Base-by-base conservation (phyloP, 1,140 invertebrate species). In the Orchesella cincta region DNA sequence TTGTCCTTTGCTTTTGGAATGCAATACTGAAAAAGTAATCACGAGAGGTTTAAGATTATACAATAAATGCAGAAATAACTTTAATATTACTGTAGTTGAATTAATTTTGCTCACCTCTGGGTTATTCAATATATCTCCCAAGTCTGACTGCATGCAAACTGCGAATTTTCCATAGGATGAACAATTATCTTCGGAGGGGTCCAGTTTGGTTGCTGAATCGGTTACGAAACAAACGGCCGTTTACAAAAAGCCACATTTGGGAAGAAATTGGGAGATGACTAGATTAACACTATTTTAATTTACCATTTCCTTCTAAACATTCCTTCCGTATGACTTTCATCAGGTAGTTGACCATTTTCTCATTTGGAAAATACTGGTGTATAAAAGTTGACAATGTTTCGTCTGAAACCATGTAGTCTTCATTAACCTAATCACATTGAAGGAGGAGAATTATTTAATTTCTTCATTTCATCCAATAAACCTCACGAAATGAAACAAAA, bases 141-240 rank as follows among this genome's bases (percentile, higher is more conserved):
- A 36, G 14, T 2, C 16, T 0, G 52, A 20, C 29, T 78, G 76
- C 51, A 78, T 64, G 70, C 76, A 78, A 5, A 64, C 46, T 18
- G 67, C 23, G 34, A 62, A 78, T 23, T 78, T 26, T 28, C 52
- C 76, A 54, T 78, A 78, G 5, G 76, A 31, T 12, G 51, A 8
- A 34, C 76, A 78, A n/a, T 35, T 20, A 1, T 52, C 70, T 28
- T 78, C 76, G 0, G 12, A 18, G 8, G 52, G 26, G 34, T 78
- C 57, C 5, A 78, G 23, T 35, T 78, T 74, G 3, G 14, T 51
- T 3, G 67, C 76, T 76, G 51, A 2, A 71, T n/a, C n/a, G n/a
- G n/a, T n/a, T n/a, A n/a, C n/a, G n/a, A n/a, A n/a, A n/a, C n/a
- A n/a, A n/a, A n/a, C n/a, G n/a, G n/a, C n/a, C n/a, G n/a, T n/a